Base-by-base conservation (phyloP, 1,140 invertebrate species). In the Neodiprion fabricii region DNA sequence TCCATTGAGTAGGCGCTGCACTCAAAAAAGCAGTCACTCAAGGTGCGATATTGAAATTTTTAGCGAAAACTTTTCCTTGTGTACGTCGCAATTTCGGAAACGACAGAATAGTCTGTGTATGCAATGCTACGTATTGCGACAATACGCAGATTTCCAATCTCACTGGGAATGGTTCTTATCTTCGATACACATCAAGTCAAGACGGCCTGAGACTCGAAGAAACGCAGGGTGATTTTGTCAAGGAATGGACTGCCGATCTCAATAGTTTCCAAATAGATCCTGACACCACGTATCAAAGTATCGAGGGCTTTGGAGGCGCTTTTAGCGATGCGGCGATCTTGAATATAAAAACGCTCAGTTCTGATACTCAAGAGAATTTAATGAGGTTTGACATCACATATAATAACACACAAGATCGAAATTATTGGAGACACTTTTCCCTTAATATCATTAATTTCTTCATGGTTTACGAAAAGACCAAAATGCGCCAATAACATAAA, bases 101-200 rank as follows among this genome's bases (percentile, higher is more conserved):
- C 11, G 84, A 84, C 28, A 91, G 89, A 8, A 84, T 92, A 65
- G 95, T 98, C 0, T 98, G 97, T 83, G 94, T 96, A 11, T 98
- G 96, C 82, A 95, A 96, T 82, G 87, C 92, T 0, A 93, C 91
- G 0, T 95, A 96, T 83, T 98, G 97, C 84, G 96, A 98, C 83
- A 75, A 66, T 7, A 92, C 91, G 14, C 85, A 93, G 28, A 88
- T 90, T 1, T 82, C 87, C 21, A 74, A 82, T 9, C 77, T 85
- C 0, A 77, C 88, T 7, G 70, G 82, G 0, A 23, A 78, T 4
- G 90, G 90, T 7, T 82, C 84, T 14, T 93, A 88, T 84, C 84
- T 90, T 1, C 85, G 89, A 21, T 93, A 93, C 82, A 88, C 89
- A 5, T 92, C 92, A 3, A 91, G 88, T 73, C 86, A 87, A 81